phyloP scores from a whole-genome alignment of 2,888 invertebrate genomes.

The Selenia dentaria region DNA sequence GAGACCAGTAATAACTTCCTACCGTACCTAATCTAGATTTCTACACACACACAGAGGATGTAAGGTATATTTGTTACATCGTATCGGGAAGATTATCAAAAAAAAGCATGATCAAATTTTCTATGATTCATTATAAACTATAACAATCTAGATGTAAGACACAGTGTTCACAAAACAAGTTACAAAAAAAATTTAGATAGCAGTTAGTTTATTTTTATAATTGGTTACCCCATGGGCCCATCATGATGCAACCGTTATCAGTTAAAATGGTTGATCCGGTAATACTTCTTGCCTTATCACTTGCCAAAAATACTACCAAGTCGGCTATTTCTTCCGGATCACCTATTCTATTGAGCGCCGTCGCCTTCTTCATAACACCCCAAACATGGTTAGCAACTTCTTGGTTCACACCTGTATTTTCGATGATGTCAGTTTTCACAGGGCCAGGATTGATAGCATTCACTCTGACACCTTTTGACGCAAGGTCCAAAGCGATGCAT shows the following conservation, averaged over 20 bases:
- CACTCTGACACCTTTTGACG: conserved; percentile 88
- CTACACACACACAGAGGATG: too few species aligned
- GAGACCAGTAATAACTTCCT: too few species aligned
- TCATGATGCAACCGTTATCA: conserved; percentile 31
- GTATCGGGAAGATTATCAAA: too few species aligned
- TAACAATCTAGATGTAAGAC: too few species aligned
- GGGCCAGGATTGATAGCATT: conserved; percentile 95
- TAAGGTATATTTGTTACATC: too few species aligned
- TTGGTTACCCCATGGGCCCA: conserved; percentile 9
- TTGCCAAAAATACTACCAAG: conserved; percentile 92
- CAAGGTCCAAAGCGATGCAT: conserved; percentile 91
- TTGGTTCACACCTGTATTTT: conserved; percentile 26
- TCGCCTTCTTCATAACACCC: conserved; percentile 89
- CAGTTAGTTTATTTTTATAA: too few species aligned
- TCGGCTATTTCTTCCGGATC: conserved; percentile 90
- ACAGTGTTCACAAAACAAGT: too few species aligned
- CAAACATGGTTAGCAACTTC: conserved; percentile 50
- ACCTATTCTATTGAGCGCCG: conserved; percentile 92
- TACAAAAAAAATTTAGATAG: too few species aligned
- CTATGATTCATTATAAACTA: too few species aligned
- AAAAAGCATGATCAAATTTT: too few species aligned
- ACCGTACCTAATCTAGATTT: too few species aligned
- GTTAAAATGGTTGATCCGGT: conserved; percentile 85
- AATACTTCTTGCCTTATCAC: conserved; percentile 91
- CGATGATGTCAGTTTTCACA: conserved; percentile 81